These are phyloP conservation scores for Drosophila bocki DNA, from an alignment of 1,140 invertebrate genomes.

Conservation along the genomic window DNA sequence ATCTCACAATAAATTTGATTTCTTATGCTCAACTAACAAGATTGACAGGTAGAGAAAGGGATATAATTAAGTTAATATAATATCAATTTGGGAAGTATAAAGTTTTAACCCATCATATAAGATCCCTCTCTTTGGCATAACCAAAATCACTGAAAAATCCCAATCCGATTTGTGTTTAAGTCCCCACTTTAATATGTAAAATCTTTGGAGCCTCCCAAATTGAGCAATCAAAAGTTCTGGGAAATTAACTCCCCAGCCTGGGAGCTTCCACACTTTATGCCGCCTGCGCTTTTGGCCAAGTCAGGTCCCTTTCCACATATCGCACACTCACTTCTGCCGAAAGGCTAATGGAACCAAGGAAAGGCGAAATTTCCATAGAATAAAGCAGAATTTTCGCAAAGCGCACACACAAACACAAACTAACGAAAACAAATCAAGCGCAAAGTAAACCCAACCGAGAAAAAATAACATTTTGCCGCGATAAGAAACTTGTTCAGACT, in stretches of 20 bases:
- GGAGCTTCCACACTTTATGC: slow-evolving; percentile 13
- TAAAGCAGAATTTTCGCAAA: slow-evolving; percentile 29
- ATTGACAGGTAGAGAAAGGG: neutral
- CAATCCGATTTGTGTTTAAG: slow-evolving; percentile 11
- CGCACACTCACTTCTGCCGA: slow-evolving; percentile 24
- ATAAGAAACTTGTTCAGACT: slow-evolving; percentile 62
- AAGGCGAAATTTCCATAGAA: slow-evolving; percentile 33
- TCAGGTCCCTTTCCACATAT: slow-evolving; percentile 23
- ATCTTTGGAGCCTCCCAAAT: slow-evolving; percentile 18
- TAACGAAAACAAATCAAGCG: slow-evolving; percentile 64
- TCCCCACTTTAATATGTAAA: slow-evolving; percentile 25
- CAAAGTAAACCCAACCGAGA: slow-evolving; percentile 44
- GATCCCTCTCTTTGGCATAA: neutral
- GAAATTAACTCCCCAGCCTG: slow-evolving; percentile 37
- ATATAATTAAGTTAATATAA: neutral
- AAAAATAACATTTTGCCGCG: slow-evolving; percentile 55
- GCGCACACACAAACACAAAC: slow-evolving; percentile 16
- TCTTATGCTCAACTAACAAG: neutral
- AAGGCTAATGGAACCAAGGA: slow-evolving; percentile 38
- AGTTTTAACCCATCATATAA: neutral
- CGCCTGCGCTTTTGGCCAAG: slow-evolving; percentile 9
- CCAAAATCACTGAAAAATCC: neutral
- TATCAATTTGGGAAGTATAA: too few relatives aligned
- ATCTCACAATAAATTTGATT: slow-evolving; percentile 28
- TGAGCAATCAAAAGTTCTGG: slow-evolving; percentile 42